Evolutionary conservation across 53 echinoderm and acorn worm genomes (phyloP), one percentile per base, ranked within the genome.

Genomic region (Luidia sarsii): DNA sequence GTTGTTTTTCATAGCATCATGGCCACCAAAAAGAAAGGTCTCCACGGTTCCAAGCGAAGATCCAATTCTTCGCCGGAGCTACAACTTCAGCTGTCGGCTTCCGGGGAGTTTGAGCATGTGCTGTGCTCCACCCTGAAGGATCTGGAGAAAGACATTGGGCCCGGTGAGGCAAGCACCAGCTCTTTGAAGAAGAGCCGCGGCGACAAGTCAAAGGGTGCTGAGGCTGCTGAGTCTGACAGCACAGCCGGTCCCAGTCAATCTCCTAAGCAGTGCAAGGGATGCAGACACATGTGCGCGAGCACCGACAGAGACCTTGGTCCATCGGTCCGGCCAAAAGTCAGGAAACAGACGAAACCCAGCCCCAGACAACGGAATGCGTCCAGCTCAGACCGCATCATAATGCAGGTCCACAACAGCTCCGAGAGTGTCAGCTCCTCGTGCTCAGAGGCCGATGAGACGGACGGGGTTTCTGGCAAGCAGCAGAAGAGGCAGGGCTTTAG

Each of bases 51-150:
- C 9, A 91, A 91, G 67, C 79, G 81, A 41, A 70, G 91, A 33
- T 91, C 91, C 14, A 87, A 88, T 46, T 91, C 91, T 0, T 88
- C 91, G 10, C 91, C 91, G 0, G 88, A 91, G 65, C 62, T 91
- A 65, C 87, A 87, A 22, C 68, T 88, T 41, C 79, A 87, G 59
- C 84, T 79, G 21, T 73, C 65, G 22, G 90, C 87, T 72, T 48
- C 24, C 33, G 72, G 33, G 33, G 35, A 48, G 45, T 81, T 57
- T 37, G 81, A 45, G 64, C 56, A 21, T 8, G 61, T 37, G 73
- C 87, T 56, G 53, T 66, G 31, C 20, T 24, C 20, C 25, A 37
- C 48, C 45, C 37, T 43, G n/a, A 68, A 48, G 24, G 34, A 37
- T 15, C 1, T 24, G 2, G 72, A 28, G 24, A n/a, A n/a, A n/a